phyloP scores from a whole-genome alignment of 2,888 invertebrate genomes.

The Sinopyrophorus schimmeli region DNA sequence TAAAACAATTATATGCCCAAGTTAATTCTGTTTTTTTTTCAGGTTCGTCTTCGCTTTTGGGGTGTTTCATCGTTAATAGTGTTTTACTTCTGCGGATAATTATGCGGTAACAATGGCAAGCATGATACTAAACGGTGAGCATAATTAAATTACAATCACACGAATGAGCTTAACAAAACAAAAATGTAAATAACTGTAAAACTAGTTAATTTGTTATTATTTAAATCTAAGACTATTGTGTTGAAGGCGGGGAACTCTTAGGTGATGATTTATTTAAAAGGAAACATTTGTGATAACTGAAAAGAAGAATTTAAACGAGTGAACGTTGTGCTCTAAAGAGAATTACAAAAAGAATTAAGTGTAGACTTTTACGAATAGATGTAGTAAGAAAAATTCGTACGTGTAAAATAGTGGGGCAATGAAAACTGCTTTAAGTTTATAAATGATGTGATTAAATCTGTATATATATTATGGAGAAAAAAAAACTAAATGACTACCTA shows the following conservation, averaged over 20 bases:
- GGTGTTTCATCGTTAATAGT: conserved; percentile 31
- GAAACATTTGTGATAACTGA: conserved; percentile 20
- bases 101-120: conserved; percentile 40
- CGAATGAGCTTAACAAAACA: conserved; percentile 27
- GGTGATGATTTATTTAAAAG: conserved; percentile 10
- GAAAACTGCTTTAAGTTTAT: conserved; percentile 17
- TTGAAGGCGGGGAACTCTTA: conserved; percentile 18
- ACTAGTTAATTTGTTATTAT: conserved; percentile 15
- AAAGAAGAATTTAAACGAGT: conserved; percentile 6
- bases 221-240: conserved; percentile 18
- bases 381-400: conserved; percentile 13
- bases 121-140: conserved; percentile 18
- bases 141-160: conserved; percentile 34
- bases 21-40: no score
- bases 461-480: conserved; percentile 22
- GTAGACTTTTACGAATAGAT: conserved; percentile 16
- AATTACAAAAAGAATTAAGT: conserved; percentile 15
- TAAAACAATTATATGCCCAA: no score
- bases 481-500: conserved; percentile 18
- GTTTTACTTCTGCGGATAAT: conserved; percentile 33
- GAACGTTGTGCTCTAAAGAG: conserved; percentile 21
- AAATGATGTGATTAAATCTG: conserved; percentile 26
- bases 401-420: conserved; percentile 23
- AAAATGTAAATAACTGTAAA: conserved; percentile 28
- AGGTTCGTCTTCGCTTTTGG: conserved; percentile 30